Evolutionary conservation across 2,797 vertebrate species (phyloP).

Genomic region (Xiphorhynchus erythropygius): DNA sequence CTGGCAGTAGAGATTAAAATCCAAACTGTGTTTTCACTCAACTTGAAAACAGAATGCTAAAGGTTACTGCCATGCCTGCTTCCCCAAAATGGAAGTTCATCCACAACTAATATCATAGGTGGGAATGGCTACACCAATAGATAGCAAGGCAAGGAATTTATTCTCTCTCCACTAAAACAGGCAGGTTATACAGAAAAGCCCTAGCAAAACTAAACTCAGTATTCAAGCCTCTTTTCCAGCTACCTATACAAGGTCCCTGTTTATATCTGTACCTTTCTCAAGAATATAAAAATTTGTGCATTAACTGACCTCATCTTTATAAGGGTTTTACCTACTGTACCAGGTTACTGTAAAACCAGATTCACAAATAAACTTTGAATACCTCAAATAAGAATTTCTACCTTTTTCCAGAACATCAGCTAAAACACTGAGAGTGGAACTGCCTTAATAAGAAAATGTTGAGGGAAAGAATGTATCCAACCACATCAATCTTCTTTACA

Average conservation of each 20-base stretch:
- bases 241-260: background rate
- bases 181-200: background rate
- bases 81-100: background rate
- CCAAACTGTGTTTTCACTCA: background rate
- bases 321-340: background rate
- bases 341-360: background rate
- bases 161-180: background rate
- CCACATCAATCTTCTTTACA: background rate
- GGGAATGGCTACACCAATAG: background rate
- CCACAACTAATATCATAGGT: background rate
- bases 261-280: background rate
- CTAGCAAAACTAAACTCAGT: background rate
- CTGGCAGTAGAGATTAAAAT: background rate
- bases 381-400: background rate
- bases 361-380: background rate
- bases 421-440: background rate
- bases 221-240: background rate
- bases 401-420: background rate
- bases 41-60: background rate
- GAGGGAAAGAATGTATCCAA: background rate
- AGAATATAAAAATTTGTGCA: background rate
- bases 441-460: background rate
- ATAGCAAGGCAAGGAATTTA: background rate
- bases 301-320: background rate
- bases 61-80: background rate